Evolutionary conservation across 2,797 vertebrate species (phyloP).

Genomic region (Rhinatrema bivittatum): DNA sequence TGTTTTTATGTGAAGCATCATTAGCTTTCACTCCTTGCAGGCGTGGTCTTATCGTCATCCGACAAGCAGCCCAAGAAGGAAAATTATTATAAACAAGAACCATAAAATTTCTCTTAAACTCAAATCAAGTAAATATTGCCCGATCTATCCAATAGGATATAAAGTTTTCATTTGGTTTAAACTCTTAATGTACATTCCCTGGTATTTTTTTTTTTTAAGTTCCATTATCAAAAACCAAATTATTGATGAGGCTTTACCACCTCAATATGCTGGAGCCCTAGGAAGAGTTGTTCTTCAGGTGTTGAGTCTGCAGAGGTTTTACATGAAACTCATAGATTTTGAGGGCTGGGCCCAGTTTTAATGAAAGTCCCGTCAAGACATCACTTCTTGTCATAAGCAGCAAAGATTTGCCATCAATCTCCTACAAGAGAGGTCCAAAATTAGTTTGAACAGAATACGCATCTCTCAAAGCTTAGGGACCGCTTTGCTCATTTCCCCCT

Average conservation of each 20-base stretch:
- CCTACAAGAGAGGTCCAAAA: conserved; percentile 57
- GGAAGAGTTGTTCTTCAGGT: conserved; percentile 84
- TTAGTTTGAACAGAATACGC: not conserved
- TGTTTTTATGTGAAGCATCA: conserved; percentile 15
- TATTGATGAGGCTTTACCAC: conserved; percentile 37
- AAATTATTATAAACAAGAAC: conserved; percentile 19
- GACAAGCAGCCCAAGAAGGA: conserved; percentile 33
- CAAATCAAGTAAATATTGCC: conserved; percentile 49
- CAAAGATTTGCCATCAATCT: conserved; percentile 97
- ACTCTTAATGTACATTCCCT: conserved; percentile 46
- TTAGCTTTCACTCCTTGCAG: conserved; percentile 18
- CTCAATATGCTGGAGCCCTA: conserved; percentile 54
- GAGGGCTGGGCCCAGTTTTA: conserved; percentile 94
- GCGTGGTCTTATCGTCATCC: conserved; percentile 15
- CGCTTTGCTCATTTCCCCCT: too few relatives aligned
- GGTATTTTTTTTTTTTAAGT: conserved; percentile 53
- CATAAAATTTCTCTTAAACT: conserved; percentile 20
- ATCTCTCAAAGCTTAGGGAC: not conserved
- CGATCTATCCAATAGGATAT: conserved; percentile 65
- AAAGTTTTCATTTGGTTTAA: conserved; percentile 45
- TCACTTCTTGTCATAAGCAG: conserved; percentile 97
- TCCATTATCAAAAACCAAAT: conserved; percentile 60
- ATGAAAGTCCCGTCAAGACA: conserved; percentile 92
- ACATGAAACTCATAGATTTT: conserved; percentile 98
- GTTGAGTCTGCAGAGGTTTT: conserved; percentile 93